A percentile compares a stretch with the other conserved stretches of the same genome.
These are phyloP conservation scores for Echinometra lucunter DNA, from an alignment of 53 echinoderm and acorn worm genomes.

Conservation along the genomic window DNA sequence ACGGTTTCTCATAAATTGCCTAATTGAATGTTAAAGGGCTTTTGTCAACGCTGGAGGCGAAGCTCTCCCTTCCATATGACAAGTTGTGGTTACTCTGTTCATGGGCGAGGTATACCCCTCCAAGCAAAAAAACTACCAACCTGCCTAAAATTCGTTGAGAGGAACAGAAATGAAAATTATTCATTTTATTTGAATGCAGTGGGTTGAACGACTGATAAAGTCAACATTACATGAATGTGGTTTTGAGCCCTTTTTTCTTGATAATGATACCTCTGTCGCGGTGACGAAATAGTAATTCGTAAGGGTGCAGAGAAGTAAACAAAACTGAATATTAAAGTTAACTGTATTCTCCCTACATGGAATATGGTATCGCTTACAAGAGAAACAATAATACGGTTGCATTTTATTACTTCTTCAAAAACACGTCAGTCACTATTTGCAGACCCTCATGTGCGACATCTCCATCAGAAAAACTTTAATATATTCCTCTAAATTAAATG, in stretches of 20 bases:
- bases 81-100: constrained; percentile 21
- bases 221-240: constrained; percentile 1
- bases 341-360: not conserved
- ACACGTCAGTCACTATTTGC: too few relatives aligned
- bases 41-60: constrained; percentile 58
- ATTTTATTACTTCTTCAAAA: too few relatives aligned
- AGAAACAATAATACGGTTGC: not conserved
- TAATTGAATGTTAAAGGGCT: constrained; percentile 70
- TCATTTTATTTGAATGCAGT: not conserved
- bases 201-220: constrained; percentile 33
- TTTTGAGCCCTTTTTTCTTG: not conserved
- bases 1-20: constrained; percentile 64
- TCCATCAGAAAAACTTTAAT: not conserved
- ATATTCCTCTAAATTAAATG: too few relatives aligned
- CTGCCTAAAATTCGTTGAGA: not conserved
- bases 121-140: constrained; percentile 35
- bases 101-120: not conserved
- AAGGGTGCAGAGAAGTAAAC: not conserved
- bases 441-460: not conserved
- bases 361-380: not conserved
- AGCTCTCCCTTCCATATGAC: constrained; percentile 37
- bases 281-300: not conserved
- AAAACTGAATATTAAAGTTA: not conserved
- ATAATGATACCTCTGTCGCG: not conserved
- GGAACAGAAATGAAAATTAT: not conserved